phyloP scores from a whole-genome alignment of 2,113 vertebrate species.

The Pavo muticus region DNA sequence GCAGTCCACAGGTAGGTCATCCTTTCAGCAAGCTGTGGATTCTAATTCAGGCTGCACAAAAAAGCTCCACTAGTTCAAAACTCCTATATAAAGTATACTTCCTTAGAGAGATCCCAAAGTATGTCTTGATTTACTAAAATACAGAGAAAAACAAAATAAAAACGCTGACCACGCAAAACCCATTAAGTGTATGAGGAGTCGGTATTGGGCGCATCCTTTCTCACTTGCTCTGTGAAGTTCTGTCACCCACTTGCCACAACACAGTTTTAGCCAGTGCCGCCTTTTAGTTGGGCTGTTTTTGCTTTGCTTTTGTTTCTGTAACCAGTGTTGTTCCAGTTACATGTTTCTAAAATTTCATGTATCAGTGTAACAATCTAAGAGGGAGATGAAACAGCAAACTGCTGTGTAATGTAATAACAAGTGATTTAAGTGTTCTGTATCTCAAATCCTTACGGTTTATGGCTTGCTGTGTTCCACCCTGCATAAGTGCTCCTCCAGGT shows the following conservation, averaged over 20 bases:
- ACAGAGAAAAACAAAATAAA: not conserved
- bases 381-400: not conserved
- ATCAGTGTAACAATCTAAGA: not conserved
- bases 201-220: not conserved
- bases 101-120: not conserved
- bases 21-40: not conserved
- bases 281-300: not conserved
- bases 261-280: not conserved
- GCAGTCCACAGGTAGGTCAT: not conserved
- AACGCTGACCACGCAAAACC: not conserved
- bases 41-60: not conserved
- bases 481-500: conserved; percentile 96
- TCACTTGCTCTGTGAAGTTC: not conserved
- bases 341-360: not conserved
- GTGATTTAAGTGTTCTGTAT: not conserved
- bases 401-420: not conserved
- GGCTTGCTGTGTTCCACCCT: conserved; percentile 91
- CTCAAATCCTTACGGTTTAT: conserved; percentile 88
- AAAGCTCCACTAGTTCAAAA: not conserved
- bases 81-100: not conserved
- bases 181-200: not conserved
- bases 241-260: not conserved
- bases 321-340: not conserved
- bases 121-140: not conserved
- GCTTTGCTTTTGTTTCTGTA: not conserved